phyloP scores from a whole-genome alignment of 2,888 invertebrate genomes.

The Pollenia amentaria region DNA sequence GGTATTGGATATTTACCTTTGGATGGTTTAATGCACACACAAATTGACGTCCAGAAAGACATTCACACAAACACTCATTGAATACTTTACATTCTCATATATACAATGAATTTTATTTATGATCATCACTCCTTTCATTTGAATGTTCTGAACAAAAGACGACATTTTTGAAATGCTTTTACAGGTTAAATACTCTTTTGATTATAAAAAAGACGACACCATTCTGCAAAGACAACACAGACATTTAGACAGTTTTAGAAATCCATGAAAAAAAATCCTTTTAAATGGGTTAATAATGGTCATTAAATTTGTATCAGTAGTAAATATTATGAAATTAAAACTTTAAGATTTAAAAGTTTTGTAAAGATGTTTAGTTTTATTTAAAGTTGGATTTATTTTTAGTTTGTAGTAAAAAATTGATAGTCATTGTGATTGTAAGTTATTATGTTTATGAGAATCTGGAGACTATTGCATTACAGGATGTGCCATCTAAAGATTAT shows the following conservation, averaged over 20 bases:
- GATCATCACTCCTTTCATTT: constrained; percentile 64
- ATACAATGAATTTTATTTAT: constrained; percentile 63
- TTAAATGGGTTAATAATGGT: constrained; percentile 51
- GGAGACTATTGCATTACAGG: too few relatives aligned
- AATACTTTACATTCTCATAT: constrained; percentile 13
- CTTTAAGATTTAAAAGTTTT: not conserved
- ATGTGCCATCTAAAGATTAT: too few relatives aligned
- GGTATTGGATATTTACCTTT: constrained; percentile 38
- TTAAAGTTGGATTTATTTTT: too few relatives aligned
- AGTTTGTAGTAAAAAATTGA: too few relatives aligned
- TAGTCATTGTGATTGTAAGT: too few relatives aligned
- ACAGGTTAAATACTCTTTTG: constrained; percentile 64
- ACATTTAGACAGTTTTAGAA: constrained; percentile 55
- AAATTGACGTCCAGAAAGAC: constrained; percentile 1
- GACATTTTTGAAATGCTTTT: constrained; percentile 66
- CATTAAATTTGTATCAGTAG: constrained; percentile 36
- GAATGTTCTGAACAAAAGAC: constrained; percentile 56
- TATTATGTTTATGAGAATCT: too few relatives aligned
- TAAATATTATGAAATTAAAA: not conserved
- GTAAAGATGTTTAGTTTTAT: not conserved
- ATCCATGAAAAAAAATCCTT: constrained; percentile 13
- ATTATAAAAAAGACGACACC: constrained; percentile 41
- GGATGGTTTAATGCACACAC: constrained; percentile 27
- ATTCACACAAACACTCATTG: not conserved
- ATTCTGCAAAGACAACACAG: not conserved